Base-by-base conservation (phyloP, 2,888 invertebrate species). In the Patella depressa region DNA sequence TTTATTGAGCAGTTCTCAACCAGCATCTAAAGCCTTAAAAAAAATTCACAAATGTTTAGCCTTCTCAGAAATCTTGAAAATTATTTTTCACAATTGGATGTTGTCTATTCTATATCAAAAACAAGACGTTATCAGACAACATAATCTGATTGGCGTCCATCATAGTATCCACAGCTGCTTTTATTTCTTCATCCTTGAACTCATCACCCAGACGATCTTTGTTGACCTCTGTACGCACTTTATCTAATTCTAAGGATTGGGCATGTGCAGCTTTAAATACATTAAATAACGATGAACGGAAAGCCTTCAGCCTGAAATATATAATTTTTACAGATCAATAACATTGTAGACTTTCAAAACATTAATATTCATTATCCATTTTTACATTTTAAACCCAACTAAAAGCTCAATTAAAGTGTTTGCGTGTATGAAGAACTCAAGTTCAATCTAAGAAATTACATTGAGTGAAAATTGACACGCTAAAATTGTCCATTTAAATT, bases 101-200 rank as follows among this genome's bases (percentile, higher is more conserved):
- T 7, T 19, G 14, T 11, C 12, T 55, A 45, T 14, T 19, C 72
- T 85, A 90, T 74, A 91, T 90, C 54, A 91, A 81, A 85, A 90
- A 90, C 11, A 91, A 82, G 11, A 89, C 85, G 74, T 90, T 86
- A 80, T 91, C 90, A 3, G 90, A 88, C 86, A 96, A 93, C 98
- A 98, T 98, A 79, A 98, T 94, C 90, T 97, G 96, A 93, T 98
- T 98, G 83, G 96, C 96, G 59, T 95, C 95, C 4, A 95, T 95
- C 97, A 98, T 97, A 80, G 93, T 93, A 15, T 94, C 93, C 15
- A 98, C 93, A 2, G 97, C 98, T 0, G 95, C 95, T 71, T 93
- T 92, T 9, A 98, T 93, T 93, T 98, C 98, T 0, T 92, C 93
- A 2, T 93, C 89, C 0, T 93, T 93, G 85, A 92, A 92, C 9